A percentile compares a stretch with the other conserved stretches of the same genome.
These are phyloP conservation scores for Metellina segmentata DNA, from an alignment of 2,888 invertebrate genomes.

Conservation along the genomic window DNA sequence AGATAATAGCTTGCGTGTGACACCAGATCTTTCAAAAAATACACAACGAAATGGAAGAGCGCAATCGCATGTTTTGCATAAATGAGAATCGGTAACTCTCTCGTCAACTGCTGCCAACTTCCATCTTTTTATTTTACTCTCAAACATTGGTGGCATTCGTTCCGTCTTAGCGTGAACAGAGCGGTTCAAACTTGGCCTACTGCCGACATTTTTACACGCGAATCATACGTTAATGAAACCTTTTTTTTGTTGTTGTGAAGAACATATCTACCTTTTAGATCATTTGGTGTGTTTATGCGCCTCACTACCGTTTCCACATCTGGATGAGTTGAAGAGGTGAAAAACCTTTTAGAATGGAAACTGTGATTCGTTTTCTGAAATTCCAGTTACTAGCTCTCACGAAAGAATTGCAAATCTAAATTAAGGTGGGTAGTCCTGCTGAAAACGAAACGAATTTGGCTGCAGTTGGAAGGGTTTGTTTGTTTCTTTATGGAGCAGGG, in stretches of 20 bases:
- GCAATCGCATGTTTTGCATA: conserved; percentile 31
- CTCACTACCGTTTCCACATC: not conserved
- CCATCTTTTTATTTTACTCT: not conserved
- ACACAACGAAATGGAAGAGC: not conserved
- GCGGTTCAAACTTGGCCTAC: not conserved
- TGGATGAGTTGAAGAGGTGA: not conserved
- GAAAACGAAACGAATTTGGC: no score
- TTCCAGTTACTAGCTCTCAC: no score
- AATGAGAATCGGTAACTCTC: conserved; percentile 22
- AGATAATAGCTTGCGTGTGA: not conserved
- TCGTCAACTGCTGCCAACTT: conserved; percentile 23
- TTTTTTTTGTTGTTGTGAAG: not conserved
- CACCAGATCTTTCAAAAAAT: not conserved
- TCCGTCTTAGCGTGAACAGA: conserved; percentile 9
- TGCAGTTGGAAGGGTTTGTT: no score
- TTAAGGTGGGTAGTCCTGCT: no score
- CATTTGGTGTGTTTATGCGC: not conserved
- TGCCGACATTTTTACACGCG: conserved; percentile 19
- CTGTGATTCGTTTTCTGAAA: no score
- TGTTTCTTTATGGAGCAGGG: no score
- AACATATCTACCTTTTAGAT: not conserved
- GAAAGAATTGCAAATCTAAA: no score
- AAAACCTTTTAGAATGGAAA: not conserved
- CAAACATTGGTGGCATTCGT: not conserved
- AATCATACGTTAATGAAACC: not conserved